Percentiles rank a stretch among this genome's conserved stretches.
Evolutionary conservation across 2,888 invertebrate genomes (phyloP).

Genomic region (Scaptomyza reducta): DNA sequence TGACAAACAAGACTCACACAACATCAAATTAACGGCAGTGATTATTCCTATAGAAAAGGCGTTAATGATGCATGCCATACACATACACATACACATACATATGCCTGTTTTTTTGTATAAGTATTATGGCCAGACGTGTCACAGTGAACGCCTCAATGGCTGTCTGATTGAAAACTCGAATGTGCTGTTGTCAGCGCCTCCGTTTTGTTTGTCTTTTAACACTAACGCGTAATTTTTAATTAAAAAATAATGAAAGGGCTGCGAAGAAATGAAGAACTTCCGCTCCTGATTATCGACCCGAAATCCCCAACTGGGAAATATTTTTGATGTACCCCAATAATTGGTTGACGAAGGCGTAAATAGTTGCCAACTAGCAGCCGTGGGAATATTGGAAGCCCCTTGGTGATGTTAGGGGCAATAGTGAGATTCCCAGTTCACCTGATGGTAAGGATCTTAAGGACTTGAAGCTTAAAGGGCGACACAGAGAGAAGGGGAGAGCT

Average conservation of each 20-base stretch:
- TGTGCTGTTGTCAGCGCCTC: slow-evolving; percentile 52
- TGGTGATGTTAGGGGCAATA: neutral
- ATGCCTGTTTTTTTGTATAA: neutral
- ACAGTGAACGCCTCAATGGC: slow-evolving; percentile 74
- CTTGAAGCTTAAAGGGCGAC: neutral
- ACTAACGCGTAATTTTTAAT: slow-evolving; percentile 53
- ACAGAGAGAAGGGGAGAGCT: too few species aligned
- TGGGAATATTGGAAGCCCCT: slow-evolving; percentile 59
- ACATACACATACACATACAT: slow-evolving; percentile 4
- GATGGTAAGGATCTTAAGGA: slow-evolving; percentile 8
- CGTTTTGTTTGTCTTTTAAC: slow-evolving; percentile 55
- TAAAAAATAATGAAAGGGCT: slow-evolving; percentile 31
- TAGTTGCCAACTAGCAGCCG: slow-evolving; percentile 66
- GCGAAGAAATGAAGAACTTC: slow-evolving; percentile 76
- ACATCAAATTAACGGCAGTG: slow-evolving; percentile 13
- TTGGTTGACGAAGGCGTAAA: slow-evolving; percentile 45
- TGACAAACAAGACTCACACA: slow-evolving; percentile 26
- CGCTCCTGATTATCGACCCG: slow-evolving; percentile 62
- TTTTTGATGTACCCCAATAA: slow-evolving; percentile 5
- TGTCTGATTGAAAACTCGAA: slow-evolving; percentile 77
- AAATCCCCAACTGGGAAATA: slow-evolving; percentile 45
- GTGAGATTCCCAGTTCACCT: neutral
- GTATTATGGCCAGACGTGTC: slow-evolving; percentile 62
- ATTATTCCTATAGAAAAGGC: slow-evolving; percentile 50
- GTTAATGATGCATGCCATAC: slow-evolving; percentile 61